Base-by-base conservation (phyloP, 2,888 invertebrate species). In the Aelia acuminata region DNA sequence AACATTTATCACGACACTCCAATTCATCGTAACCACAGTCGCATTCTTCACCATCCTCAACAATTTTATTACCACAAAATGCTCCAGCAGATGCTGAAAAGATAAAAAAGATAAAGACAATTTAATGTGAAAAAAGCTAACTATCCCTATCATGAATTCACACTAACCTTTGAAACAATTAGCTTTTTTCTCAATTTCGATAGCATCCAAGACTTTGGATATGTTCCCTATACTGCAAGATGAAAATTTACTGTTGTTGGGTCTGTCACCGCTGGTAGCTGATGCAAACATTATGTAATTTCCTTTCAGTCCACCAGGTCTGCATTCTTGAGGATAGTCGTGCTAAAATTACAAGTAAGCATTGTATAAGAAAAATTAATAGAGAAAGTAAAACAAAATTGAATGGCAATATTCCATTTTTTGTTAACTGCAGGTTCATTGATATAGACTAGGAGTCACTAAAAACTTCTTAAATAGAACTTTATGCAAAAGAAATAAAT, bases 211-310 rank as follows among this genome's bases (percentile, higher is more conserved):
- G 1, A 99, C 98, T 90, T 96, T 96, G 89, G 98, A 98, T 91
- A 99, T 98, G 93, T 99, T 99, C 89, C 97, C 96, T 90, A 98
- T 95, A 91, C 98, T 98, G 93, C 99, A 99, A 35, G 95, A 94
- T 0, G 98, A 98, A 94, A 99, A 99, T 92, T 97, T 96, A 91
- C 98, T 98, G 93, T 99, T 99, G 94, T 99, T 99, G 18, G 97
- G 97, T 88, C 98, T 95, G 93, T 99, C 99, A 87, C 99, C 99
- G 90, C 98, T 98, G 0, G 99, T 99, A 15, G 99, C 99, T 86
- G 98, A 98, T 26, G 99, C 98, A 93, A 99, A 99, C 99, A 99
- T 99, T 91, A 99, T 99, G 93, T 95, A 99, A 94, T 99, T 99
- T 88, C 99, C 99, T 90, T 95, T 95, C 53, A 96, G 94, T 15